phyloP scores from a whole-genome alignment of 2,113 vertebrate genomes.

The Chloroceryle aenea region DNA sequence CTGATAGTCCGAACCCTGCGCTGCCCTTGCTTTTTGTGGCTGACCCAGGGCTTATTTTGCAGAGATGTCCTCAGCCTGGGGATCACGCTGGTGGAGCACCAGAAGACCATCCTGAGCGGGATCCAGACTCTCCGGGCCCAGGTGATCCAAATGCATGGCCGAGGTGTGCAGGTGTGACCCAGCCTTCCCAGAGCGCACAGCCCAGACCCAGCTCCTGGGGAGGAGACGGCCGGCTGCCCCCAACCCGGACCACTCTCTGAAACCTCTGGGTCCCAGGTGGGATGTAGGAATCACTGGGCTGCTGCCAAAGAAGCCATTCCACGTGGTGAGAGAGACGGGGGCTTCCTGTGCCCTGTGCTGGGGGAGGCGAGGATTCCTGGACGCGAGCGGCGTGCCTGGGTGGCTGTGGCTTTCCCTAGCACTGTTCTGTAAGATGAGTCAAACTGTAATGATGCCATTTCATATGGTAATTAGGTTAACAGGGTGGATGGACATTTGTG shows the following conservation, averaged over 20 bases:
- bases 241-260: not conserved
- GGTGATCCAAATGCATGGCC: constrained; percentile 93
- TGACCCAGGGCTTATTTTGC: not conserved
- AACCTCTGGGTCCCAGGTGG: not conserved
- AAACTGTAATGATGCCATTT: not conserved
- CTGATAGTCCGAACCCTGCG: rapidly evolving
- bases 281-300: not conserved
- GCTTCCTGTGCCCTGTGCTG: not conserved
- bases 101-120: constrained; percentile 87
- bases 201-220: not conserved
- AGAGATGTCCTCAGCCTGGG: constrained; percentile 92
- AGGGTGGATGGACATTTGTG: constrained; percentile 47
- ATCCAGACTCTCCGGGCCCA: constrained; percentile 89
- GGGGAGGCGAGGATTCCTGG: not conserved
- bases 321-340: not conserved
- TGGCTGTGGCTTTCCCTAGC: not conserved
- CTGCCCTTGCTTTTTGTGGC: not conserved
- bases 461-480: constrained; percentile 36
- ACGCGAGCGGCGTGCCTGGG: not conserved
- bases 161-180: constrained; percentile 90
- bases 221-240: not conserved
- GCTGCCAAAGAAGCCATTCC: not conserved
- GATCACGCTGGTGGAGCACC: constrained; percentile 87
- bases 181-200: not conserved
- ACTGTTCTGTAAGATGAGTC: not conserved